These are phyloP conservation scores for Calidris pugnax DNA, from an alignment of 2,113 vertebrate species.

Conservation along the genomic window DNA sequence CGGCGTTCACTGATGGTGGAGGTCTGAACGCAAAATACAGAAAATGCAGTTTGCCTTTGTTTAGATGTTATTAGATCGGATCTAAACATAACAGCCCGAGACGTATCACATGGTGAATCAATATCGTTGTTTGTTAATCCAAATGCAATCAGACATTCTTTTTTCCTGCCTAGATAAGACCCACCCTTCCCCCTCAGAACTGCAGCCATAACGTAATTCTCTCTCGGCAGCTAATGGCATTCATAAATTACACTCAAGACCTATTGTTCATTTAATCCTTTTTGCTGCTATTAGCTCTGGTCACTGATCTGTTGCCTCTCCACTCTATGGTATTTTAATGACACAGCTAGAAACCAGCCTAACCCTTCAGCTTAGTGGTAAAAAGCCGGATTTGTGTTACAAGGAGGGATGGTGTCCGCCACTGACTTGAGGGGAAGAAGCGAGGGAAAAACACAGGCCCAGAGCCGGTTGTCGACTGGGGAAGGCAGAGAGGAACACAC, in stretches of 20 bases:
- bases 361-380: background rate
- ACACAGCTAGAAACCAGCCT: slow-evolving; percentile 10
- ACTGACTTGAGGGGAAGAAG: background rate
- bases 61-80: background rate
- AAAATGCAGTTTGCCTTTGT: background rate
- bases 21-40: background rate
- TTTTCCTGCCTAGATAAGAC: slow-evolving; percentile 7
- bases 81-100: background rate
- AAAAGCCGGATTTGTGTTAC: background rate
- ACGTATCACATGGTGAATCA: background rate
- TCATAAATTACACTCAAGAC: slow-evolving; percentile 34
- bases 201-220: slow-evolving; percentile 24
- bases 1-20: rapidly evolving
- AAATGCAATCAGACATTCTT: background rate
- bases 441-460: background rate
- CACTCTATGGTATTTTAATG: slow-evolving; percentile 10
- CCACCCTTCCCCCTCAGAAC: slow-evolving; percentile 16
- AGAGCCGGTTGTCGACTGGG: background rate
- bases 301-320: slow-evolving; percentile 45
- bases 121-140: slow-evolving; percentile 15
- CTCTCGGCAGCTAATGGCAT: slow-evolving; percentile 46
- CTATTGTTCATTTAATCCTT: slow-evolving; percentile 59
- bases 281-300: slow-evolving; percentile 52
- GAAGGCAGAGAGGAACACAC: background rate
- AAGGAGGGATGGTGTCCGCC: background rate